Conservation (phyloP, 2,888 invertebrate species). For the Athripsodes cinereus region DNA sequence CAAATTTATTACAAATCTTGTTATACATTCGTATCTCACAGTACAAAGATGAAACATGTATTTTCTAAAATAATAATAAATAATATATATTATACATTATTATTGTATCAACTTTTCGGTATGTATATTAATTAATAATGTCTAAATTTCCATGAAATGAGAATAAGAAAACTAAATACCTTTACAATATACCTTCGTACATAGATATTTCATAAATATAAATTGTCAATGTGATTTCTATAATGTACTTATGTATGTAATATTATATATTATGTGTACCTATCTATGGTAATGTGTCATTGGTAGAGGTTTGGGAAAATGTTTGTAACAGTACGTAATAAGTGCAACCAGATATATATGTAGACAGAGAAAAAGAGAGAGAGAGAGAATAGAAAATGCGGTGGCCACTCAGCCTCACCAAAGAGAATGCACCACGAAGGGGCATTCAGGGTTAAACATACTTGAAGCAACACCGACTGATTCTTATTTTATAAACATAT, state of each 20-base stretch:
- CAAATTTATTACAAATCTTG: constrained; percentile 44
- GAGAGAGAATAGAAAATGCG: too few relatives aligned
- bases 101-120: constrained; percentile 20
- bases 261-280: constrained; percentile 34
- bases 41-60: constrained; percentile 47
- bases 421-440: not conserved
- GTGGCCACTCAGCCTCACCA: not conserved
- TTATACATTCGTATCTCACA: constrained; percentile 42
- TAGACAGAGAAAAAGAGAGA: too few relatives aligned
- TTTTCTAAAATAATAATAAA: constrained; percentile 36
- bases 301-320: constrained; percentile 27
- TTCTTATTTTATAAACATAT: constrained; percentile 1
- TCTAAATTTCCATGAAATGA: constrained; percentile 37
- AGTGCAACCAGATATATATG: too few relatives aligned
- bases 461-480: constrained; percentile 4
- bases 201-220: not conserved
- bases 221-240: constrained; percentile 1
- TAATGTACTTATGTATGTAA: not conserved
- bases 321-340: too few relatives aligned
- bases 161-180: not conserved
- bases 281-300: constrained; percentile 35
- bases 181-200: too few relatives aligned
- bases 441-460: not conserved
- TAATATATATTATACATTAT: not conserved
- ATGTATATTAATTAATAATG: constrained; percentile 35